These are phyloP conservation scores for Hepsetus odoe DNA, from an alignment of 2,113 vertebrate genomes.

Conservation along the genomic window DNA sequence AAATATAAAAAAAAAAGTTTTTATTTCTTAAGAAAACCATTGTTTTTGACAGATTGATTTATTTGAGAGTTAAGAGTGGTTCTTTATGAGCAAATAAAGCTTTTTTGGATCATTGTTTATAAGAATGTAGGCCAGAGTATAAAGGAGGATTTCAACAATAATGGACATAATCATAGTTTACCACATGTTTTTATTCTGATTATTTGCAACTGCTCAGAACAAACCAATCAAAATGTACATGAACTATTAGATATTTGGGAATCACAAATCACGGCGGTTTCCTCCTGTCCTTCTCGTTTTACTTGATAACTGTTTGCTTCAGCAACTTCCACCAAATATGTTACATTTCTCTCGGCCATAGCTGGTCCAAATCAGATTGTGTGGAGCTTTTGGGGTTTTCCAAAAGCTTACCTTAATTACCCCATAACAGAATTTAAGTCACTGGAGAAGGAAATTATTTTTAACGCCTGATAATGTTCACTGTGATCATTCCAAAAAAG, in stretches of 20 bases:
- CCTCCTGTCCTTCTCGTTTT: neutral
- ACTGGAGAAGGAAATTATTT: neutral
- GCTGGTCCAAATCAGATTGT: neutral
- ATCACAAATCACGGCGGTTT: too few relatives aligned
- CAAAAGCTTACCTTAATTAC: constrained; percentile 4
- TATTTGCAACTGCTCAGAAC: neutral
- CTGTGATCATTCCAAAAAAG: neutral
- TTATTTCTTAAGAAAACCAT: too few relatives aligned
- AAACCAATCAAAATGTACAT: neutral
- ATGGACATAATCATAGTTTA: neutral
- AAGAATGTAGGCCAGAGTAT: too few relatives aligned
- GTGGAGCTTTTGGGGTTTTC: neutral
- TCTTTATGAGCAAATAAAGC: too few relatives aligned
- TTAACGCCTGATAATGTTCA: neutral
- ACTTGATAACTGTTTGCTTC: neutral
- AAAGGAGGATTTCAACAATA: neutral
- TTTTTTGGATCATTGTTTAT: neutral
- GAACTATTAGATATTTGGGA: too few relatives aligned
- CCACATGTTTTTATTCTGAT: neutral
- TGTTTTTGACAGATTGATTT: too few relatives aligned
- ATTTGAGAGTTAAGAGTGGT: too few relatives aligned
- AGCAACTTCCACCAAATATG: neutral
- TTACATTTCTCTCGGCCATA: neutral
- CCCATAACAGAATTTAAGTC: neutral
- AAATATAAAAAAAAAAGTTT: too few relatives aligned